Evolutionary conservation across 1,140 invertebrate genomes (phyloP).

Genomic region (Gyrodactylus salaris): DNA sequence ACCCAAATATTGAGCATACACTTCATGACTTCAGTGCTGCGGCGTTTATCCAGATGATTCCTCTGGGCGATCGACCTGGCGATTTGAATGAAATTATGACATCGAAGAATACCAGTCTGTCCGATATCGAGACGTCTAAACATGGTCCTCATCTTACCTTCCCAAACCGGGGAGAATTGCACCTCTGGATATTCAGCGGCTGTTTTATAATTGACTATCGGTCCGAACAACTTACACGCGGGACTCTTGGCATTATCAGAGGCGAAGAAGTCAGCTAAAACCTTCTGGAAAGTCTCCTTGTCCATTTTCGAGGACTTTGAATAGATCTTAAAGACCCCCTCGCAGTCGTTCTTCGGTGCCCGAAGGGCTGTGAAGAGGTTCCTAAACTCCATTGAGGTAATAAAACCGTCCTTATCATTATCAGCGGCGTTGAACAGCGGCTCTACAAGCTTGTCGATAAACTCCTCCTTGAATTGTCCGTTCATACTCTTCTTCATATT

Average conservation of each 20-base stretch:
- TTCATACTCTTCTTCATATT: slow-evolving; percentile 5
- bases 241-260: neutral
- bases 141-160: slow-evolving; percentile 8
- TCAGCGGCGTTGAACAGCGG: slow-evolving; percentile 5
- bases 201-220: slow-evolving; percentile 4
- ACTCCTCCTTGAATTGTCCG: neutral
- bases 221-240: neutral
- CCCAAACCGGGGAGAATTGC: slow-evolving; percentile 2
- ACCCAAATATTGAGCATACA: slow-evolving; percentile 3
- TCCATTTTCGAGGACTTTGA: neutral
- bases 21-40: neutral
- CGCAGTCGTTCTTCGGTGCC: neutral
- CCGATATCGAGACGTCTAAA: slow-evolving; percentile 2
- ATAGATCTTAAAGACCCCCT: neutral
- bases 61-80: neutral
- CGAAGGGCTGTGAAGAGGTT: neutral
- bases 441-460: neutral
- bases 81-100: slow-evolving; percentile 7
- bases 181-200: slow-evolving; percentile 1
- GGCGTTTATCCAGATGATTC: slow-evolving; percentile 1
- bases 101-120: neutral
- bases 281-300: neutral
- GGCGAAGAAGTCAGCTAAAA: neutral
- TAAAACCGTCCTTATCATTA: neutral
- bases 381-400: slow-evolving; percentile 1